phyloP scores from a whole-genome alignment of 2,113 vertebrate genomes.

The Anas platyrhynchos region DNA sequence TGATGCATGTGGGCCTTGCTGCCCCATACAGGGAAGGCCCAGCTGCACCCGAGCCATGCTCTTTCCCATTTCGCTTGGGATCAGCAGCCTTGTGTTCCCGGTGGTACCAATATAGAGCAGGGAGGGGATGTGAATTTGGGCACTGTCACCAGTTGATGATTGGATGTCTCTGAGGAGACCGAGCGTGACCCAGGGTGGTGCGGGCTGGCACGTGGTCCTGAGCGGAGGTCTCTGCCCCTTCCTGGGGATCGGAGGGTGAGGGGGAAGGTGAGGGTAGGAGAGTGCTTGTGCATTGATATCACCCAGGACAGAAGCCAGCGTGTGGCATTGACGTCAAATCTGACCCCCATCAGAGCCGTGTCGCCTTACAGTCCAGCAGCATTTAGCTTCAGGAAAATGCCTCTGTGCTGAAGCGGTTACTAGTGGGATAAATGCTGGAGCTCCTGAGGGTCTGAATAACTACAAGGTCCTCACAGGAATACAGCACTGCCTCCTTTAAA shows the following conservation, averaged over 20 bases:
- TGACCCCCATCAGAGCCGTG: conserved; percentile 51
- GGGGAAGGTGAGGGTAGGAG: not conserved
- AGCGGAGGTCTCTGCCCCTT: not conserved
- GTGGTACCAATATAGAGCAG: not conserved
- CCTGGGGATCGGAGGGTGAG: not conserved
- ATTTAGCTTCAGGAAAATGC: conserved; percentile 35
- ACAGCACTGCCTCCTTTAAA: not conserved
- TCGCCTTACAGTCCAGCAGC: conserved; percentile 58
- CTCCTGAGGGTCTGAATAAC: not conserved
- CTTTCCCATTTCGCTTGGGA: not conserved
- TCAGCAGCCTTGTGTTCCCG: not conserved
- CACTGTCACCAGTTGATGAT: not conserved
- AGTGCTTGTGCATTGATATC: conserved; percentile 36
- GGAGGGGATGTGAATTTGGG: not conserved
- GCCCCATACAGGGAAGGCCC: not conserved
- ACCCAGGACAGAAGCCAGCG: conserved; percentile 12
- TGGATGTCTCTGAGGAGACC: not conserved
- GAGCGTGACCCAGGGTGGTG: not conserved
- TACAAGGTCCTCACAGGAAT: not conserved
- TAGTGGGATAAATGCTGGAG: not conserved
- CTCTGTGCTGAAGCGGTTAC: conserved; percentile 10
- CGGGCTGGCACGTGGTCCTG: not conserved
- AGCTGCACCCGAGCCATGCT: not conserved
- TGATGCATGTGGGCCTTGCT: not conserved
- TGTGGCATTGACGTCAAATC: conserved; percentile 61